phyloP scores from a whole-genome alignment of 2,888 invertebrate species.

The Lasioglossum villosulum region DNA sequence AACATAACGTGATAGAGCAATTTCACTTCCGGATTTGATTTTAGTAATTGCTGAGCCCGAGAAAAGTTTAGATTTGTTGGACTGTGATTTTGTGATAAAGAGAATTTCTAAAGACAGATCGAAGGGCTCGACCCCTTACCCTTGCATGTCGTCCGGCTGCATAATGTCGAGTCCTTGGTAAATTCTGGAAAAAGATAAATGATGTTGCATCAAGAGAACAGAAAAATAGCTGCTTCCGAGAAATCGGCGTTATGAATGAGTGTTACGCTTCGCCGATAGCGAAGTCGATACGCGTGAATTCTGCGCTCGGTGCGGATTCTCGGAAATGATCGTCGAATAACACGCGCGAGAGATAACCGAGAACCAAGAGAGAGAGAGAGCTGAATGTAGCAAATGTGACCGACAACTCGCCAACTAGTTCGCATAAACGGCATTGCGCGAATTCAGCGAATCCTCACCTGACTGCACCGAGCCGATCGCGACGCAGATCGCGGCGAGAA shows the following conservation, averaged over 20 bases:
- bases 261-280: slow-evolving; percentile 35
- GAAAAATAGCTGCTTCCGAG: not conserved
- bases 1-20: too few relatives aligned
- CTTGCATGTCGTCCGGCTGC: slow-evolving; percentile 80
- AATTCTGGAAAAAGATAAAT: slow-evolving; percentile 71
- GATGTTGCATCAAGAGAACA: not conserved
- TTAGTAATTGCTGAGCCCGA: too few relatives aligned
- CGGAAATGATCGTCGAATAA: slow-evolving; percentile 40
- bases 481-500: slow-evolving; percentile 24
- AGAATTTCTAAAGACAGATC: not conserved
- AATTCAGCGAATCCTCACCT: slow-evolving; percentile 40
- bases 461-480: slow-evolving; percentile 29
- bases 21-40: too few relatives aligned
- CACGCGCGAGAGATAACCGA: slow-evolving; percentile 8
- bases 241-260: slow-evolving; percentile 27
- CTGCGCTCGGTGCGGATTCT: slow-evolving; percentile 29
- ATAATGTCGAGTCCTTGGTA: slow-evolving; percentile 75
- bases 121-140: slow-evolving; percentile 66
- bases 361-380: not conserved
- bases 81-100: not conserved
- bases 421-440: not conserved
- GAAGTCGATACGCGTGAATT: slow-evolving; percentile 20
- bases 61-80: too few relatives aligned
- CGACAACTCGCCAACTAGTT: not conserved
- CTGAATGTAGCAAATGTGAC: not conserved